Conservation (phyloP, 2,888 invertebrate species). For the Hemithea aestivaria region DNA sequence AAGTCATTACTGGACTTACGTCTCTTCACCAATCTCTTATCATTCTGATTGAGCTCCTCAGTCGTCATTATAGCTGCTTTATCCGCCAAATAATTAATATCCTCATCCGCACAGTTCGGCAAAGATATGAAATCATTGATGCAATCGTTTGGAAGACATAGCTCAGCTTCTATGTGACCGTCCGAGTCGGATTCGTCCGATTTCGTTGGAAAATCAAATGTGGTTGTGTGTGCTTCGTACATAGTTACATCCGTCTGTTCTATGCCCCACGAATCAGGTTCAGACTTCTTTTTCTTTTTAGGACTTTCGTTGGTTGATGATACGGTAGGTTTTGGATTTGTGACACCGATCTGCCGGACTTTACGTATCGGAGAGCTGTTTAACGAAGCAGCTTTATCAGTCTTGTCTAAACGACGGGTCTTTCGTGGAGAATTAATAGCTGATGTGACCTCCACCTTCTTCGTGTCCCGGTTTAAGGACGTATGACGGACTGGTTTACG, state of each 20-base stretch:
- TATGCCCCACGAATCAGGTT: constrained; percentile 9
- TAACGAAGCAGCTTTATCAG: constrained; percentile 65
- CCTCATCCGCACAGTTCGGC: constrained; percentile 63
- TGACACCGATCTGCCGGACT: constrained; percentile 62
- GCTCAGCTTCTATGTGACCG: constrained; percentile 59
- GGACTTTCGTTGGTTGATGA: constrained; percentile 64
- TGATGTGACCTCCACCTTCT: constrained; percentile 60
- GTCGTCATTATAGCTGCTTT: constrained; percentile 71
- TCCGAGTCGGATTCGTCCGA: constrained; percentile 70
- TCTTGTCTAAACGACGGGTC: constrained; percentile 67
- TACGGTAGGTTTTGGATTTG: constrained; percentile 52
- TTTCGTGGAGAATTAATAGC: constrained; percentile 68
- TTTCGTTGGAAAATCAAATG: constrained; percentile 60
- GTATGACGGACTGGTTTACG: constrained; percentile 64
- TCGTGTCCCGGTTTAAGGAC: constrained; percentile 60
- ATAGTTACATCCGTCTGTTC: constrained; percentile 62
- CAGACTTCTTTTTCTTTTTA: constrained; percentile 58
- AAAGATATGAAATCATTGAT: constrained; percentile 70
- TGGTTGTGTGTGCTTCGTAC: constrained; percentile 73
- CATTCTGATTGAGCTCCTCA: constrained; percentile 17
- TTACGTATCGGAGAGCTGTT: constrained; percentile 74
- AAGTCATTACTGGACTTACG: constrained; percentile 66
- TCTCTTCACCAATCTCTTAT: constrained; percentile 54
- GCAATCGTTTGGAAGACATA: constrained; percentile 69
- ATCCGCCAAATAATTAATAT: constrained; percentile 63